Conservation (phyloP, 64 coral and sea anemone genomes). For the Porites lutea region DNA sequence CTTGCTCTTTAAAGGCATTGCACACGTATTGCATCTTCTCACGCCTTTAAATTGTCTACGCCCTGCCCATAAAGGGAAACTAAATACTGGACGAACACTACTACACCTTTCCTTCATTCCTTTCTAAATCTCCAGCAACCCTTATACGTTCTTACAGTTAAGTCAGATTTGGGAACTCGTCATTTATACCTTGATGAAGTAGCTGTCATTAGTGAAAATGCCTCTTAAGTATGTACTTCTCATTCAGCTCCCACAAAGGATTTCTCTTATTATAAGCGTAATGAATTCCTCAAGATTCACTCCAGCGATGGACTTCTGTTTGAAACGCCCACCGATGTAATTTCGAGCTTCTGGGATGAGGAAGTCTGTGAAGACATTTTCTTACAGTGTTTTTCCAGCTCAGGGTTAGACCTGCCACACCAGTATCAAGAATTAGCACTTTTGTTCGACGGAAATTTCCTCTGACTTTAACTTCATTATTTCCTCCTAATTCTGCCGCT, state of each 20-base stretch:
- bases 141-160: neutral
- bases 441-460: neutral
- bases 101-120: too few species aligned
- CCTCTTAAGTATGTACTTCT: constrained; percentile 57
- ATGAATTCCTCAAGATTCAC: constrained; percentile 70
- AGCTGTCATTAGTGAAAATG: constrained; percentile 48
- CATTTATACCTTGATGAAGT: constrained; percentile 41
- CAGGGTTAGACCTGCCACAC: constrained; percentile 38
- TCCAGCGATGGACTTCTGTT: constrained; percentile 46
- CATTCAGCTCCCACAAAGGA: constrained; percentile 55
- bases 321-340: constrained; percentile 64
- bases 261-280: constrained; percentile 14
- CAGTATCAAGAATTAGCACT: constrained; percentile 57
- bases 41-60: too few species aligned
- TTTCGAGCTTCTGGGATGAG: constrained; percentile 61
- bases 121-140: too few species aligned
- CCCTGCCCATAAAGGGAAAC: too few species aligned
- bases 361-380: constrained; percentile 53
- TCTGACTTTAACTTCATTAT: neutral
- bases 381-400: constrained; percentile 50
- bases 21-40: too few species aligned
- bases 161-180: too few species aligned
- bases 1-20: too few species aligned
- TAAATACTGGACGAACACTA: too few species aligned
- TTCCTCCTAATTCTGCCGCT: neutral